A percentile compares a stretch with the other conserved stretches of the same genome.
Evolutionary conservation across 2,113 vertebrate genomes (phyloP).

Genomic region (Clarias gariepinus): DNA sequence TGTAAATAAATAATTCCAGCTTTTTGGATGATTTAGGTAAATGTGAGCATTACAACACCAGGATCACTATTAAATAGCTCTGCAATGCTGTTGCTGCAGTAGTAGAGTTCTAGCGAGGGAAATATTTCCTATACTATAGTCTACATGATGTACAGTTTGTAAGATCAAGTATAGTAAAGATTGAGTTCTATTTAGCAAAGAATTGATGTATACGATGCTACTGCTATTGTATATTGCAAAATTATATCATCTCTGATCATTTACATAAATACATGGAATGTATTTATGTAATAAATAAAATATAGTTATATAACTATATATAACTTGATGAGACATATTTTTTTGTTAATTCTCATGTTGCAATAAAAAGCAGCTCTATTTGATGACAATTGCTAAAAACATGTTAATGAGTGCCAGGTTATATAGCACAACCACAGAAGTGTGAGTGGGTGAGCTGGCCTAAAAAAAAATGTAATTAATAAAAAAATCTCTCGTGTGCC

Average conservation of each 20-base stretch:
- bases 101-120: background rate
- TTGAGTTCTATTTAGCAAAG: background rate
- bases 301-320: background rate
- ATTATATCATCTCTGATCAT: background rate
- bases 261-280: background rate
- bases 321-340: too few species aligned
- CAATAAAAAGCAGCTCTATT: background rate
- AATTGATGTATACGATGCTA: background rate
- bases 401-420: background rate
- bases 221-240: background rate
- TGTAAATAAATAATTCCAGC: background rate
- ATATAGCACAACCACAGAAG: background rate
- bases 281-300: background rate
- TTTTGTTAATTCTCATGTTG: background rate
- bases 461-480: conserved; percentile 10
- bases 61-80: background rate
- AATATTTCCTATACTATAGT: background rate
- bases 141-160: background rate
- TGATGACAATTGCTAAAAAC: background rate
- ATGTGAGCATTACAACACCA: background rate
- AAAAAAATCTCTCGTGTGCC: conserved; percentile 35
- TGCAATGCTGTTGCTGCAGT: background rate
- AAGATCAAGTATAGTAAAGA: background rate
- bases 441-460: conserved; percentile 43
- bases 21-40: background rate